phyloP scores from a whole-genome alignment of 2,113 vertebrate genomes.

The Albula goreensis region DNA sequence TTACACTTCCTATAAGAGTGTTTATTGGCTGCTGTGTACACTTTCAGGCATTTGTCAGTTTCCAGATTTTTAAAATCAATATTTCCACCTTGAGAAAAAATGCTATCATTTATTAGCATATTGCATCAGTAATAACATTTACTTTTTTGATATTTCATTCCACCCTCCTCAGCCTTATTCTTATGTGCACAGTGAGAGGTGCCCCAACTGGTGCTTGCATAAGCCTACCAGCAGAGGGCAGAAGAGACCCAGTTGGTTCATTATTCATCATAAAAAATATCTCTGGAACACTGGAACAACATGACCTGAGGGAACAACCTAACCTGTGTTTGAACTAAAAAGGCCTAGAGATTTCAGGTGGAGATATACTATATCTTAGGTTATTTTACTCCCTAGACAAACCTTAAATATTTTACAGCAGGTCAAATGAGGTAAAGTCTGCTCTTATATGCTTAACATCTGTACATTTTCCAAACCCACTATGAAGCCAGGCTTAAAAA shows the following conservation, averaged over 20 bases:
- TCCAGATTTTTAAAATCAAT: too few relatives aligned
- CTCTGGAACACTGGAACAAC: not conserved
- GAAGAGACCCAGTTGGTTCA: conserved; percentile 48
- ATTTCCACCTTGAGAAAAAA: too few relatives aligned
- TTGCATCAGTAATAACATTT: too few relatives aligned
- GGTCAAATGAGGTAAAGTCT: not conserved
- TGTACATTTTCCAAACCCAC: not conserved
- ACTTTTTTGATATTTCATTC: too few relatives aligned
- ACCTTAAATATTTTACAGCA: not conserved
- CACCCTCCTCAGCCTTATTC: too few relatives aligned
- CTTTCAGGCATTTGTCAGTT: not conserved
- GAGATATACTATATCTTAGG: too few relatives aligned
- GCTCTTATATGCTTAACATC: not conserved
- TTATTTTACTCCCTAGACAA: not conserved
- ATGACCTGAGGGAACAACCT: not conserved
- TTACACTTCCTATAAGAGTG: not conserved
- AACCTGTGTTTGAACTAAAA: not conserved
- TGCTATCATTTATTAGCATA: too few relatives aligned
- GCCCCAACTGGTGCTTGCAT: too few relatives aligned
- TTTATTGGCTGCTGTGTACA: not conserved
- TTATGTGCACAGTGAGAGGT: too few relatives aligned
- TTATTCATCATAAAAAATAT: not conserved
- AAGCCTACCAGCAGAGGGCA: conserved; percentile 48
- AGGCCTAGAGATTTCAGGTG: not conserved
- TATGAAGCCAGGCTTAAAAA: not conserved